Conservation (phyloP, 2,797 vertebrate genomes). For the Corythornis leucogaster region DNA sequence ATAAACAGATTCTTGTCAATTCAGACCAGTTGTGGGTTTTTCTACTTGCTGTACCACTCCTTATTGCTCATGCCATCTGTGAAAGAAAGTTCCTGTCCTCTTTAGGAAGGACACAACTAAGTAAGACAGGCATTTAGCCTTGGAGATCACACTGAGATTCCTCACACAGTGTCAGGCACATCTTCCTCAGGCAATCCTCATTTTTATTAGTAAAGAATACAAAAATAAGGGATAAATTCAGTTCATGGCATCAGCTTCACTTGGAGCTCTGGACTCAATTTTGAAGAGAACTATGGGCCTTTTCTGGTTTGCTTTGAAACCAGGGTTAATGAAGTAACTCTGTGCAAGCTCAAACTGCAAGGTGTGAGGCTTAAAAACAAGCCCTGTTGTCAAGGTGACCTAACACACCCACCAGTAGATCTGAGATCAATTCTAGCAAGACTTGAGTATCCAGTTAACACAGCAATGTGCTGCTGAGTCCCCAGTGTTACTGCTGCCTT, state of each 20-base stretch:
- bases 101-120: not conserved
- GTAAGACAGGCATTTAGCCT: not conserved
- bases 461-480: not conserved
- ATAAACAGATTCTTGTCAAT: slow-evolving; percentile 28
- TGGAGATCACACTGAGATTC: not conserved
- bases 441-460: not conserved
- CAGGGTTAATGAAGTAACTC: not conserved
- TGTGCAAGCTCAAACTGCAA: not conserved
- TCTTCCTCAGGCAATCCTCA: not conserved
- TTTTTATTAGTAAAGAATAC: not conserved
- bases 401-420: not conserved
- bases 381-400: not conserved
- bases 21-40: not conserved
- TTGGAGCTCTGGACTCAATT: not conserved
- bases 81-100: not conserved
- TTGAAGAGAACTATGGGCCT: not conserved
- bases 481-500: not conserved
- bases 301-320: not conserved
- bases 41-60: not conserved
- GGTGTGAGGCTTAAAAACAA: not conserved
- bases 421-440: not conserved
- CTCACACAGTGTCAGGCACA: not conserved
- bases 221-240: not conserved
- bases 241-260: not conserved
- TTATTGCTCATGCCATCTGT: not conserved